Conservation (phyloP, 2,113 vertebrate genomes). For the Pelvicachromis taeniatus region DNA sequence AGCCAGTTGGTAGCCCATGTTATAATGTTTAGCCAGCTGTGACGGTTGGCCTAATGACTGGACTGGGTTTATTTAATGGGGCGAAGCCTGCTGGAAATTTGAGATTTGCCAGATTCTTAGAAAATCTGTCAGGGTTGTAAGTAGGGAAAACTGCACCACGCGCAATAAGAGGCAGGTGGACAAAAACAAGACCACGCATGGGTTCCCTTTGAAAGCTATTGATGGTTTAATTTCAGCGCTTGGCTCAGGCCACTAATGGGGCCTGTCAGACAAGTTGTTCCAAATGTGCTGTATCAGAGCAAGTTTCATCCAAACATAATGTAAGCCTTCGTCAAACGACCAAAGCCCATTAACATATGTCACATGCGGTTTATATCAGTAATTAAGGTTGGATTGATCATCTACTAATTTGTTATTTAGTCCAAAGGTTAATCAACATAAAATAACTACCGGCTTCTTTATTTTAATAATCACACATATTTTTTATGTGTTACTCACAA, state of each 20-base stretch:
- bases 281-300: background rate
- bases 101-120: conserved; percentile 30
- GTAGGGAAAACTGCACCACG: background rate
- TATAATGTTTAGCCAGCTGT: conserved; percentile 63
- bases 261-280: background rate
- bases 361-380: background rate
- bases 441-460: background rate
- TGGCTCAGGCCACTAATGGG: background rate
- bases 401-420: background rate
- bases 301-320: background rate
- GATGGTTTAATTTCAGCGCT: background rate
- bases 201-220: conserved; percentile 2
- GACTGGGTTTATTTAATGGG: conserved; percentile 51
- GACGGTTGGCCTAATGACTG: conserved; percentile 53
- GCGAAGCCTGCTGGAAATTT: conserved; percentile 49
- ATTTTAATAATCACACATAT: background rate
- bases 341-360: background rate
- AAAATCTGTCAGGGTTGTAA: conserved; percentile 31
- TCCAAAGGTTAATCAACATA: background rate
- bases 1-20: conserved; percentile 47
- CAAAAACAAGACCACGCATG: background rate
- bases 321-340: background rate
- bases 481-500: background rate
- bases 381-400: background rate
- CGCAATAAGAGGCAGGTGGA: conserved; percentile 5